Base-by-base conservation (phyloP, 2,113 vertebrate genomes). In the Silurus meridionalis region DNA sequence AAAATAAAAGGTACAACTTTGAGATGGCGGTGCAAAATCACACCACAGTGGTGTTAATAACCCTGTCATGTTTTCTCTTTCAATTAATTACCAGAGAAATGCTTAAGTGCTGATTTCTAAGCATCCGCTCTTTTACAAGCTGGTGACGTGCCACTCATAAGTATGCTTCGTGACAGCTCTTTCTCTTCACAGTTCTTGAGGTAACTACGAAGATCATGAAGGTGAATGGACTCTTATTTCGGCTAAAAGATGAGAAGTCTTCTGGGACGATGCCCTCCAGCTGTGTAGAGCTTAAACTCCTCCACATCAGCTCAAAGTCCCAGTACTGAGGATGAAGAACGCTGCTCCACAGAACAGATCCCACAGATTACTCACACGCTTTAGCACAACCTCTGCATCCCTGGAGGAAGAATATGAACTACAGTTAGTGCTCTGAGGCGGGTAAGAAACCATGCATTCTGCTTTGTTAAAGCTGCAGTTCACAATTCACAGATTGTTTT, bases 261-360 rank as follows among this genome's bases (percentile, higher is more conserved):
- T 17, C 53, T 58, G 84, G 50, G 52, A 80, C 14, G 19, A 80
- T 67, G 64, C 75, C 84, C 77, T 69, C 19, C 28, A 50, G 84
- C 77, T 58, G 75, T 21, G 58, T 28, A 50, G 63, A 57, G 78
- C 53, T 80, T 53, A 81, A 58, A 71, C 84, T 69, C 84, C 84
- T 86, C 64, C 84, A 86, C 84, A 81, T 69, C 78, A 50, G 8
- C 64, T 81, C 37, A 67, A 46, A 46, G 25, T 67, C 17, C 84
- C 52, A 46, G 61, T 55, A 50, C 63, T 69, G 63, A 57, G 19
- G 52, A 53, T 28, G 63, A 52, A n/a, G 69, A 57, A 21, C 37
- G 52, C 63, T 69, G 63, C 50, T 55, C 52, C 52, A 71, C 61
- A 80, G 25, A 79, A 71, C 61, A 80, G 25, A 79, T 67, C 46